Evolutionary conservation across 2,113 vertebrate species (phyloP).

Genomic region (Symphodus melops): DNA sequence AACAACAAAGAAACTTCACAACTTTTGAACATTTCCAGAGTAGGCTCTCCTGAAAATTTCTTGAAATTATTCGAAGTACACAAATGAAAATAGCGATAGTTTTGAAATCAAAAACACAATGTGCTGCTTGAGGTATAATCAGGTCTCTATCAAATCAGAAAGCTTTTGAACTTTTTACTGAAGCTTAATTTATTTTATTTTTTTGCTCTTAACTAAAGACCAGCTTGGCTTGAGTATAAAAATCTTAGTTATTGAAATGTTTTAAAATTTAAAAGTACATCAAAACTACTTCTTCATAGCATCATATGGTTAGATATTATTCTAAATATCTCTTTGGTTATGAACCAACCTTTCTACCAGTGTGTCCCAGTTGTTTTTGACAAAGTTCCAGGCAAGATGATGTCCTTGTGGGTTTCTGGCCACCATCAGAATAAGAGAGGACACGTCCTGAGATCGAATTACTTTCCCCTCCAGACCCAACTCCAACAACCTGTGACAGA

Average conservation of each 20-base stretch:
- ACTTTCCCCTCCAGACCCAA: constrained; percentile 80
- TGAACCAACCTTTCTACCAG: constrained; percentile 81
- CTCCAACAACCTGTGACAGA: constrained; percentile 74
- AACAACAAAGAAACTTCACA: no score
- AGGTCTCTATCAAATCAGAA: not conserved
- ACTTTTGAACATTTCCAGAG: no score
- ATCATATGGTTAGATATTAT: not conserved
- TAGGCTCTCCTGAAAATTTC: no score
- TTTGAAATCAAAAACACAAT: not conserved
- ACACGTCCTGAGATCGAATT: constrained; percentile 81
- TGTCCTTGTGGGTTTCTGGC: constrained; percentile 79
- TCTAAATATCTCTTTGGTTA: not conserved
- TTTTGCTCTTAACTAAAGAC: not conserved
- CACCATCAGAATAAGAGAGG: constrained; percentile 73
- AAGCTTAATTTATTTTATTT: not conserved
- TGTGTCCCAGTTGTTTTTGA: constrained; percentile 82
- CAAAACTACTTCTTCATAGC: not conserved
- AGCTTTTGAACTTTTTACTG: not conserved
- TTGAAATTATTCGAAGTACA: no score
- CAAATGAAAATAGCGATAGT: no score
- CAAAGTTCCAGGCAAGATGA: constrained; percentile 82
- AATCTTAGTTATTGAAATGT: not conserved
- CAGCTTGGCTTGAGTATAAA: not conserved
- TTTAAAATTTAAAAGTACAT: not conserved
- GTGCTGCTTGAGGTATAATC: not conserved